Evolutionary conservation across 2,888 invertebrate genomes (phyloP), one percentile per base, ranked within the genome.

Genomic region (Cylindroiulus punctatus): DNA sequence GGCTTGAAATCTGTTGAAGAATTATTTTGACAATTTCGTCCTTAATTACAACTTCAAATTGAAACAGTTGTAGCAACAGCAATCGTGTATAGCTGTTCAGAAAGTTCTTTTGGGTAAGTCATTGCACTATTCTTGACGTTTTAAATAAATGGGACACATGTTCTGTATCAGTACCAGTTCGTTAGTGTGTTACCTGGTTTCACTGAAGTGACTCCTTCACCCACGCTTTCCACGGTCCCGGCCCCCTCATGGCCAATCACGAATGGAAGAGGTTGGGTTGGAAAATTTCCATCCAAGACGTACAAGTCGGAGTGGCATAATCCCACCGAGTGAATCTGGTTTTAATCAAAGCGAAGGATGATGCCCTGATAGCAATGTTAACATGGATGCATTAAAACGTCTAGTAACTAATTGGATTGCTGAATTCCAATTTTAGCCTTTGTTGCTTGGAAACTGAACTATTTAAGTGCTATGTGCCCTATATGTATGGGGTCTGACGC

Each of bases 201-300:
- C 81, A 98, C 95, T 85, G 94, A 93, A 0, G 95, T 96, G 0
- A 98, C 98, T 22, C 96, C 97, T 90, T 95, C 95, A 0, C 99
- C 99, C 84, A 99, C 93, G 91, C 98, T 98, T 91, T 99, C 99
- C n/a, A 99, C 98, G 89, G 98, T 93, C 57, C 98, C 98, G 86
- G 94, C 95, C 52, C 99, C 99, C 92, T 99, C 99, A 90, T 99
- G 99, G 0, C 99, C 99, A 84, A 99, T 92, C 88, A 99, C 76
- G 76, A 84, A 81, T 8, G 86, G 84, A 57, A 85, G 40, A 88
- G 32, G 92, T 89, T 83, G 86, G 52, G 76, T 40, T 10, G 86
- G 81, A 83, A 82, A 86, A 47, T 86, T 82, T 0, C 86, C 86
- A 47, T 86, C 86, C 44, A 86, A 30, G 30, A 76, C 36, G 32